A percentile compares a stretch with the other conserved stretches of the same genome.
These are phyloP conservation scores for Antheraea mylitta DNA, from an alignment of 1,140 invertebrate species.

Conservation along the genomic window DNA sequence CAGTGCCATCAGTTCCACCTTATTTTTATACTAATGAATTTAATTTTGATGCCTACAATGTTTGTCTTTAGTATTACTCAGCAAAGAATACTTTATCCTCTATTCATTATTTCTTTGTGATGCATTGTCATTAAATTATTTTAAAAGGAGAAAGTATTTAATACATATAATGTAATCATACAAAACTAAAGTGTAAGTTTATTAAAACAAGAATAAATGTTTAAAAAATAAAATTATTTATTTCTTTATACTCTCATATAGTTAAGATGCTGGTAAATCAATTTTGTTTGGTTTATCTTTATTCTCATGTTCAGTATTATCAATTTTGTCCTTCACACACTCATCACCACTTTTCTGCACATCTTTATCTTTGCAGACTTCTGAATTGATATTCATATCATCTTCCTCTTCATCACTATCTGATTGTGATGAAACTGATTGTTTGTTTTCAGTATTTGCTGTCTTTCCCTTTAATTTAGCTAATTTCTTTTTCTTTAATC, in stretches of 20 bases:
- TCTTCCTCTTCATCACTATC: slow-evolving; percentile 20
- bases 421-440: slow-evolving; percentile 46
- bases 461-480: slow-evolving; percentile 78
- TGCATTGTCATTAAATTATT: too few relatives aligned
- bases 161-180: background rate
- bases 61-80: background rate
- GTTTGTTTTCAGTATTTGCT: slow-evolving; percentile 58
- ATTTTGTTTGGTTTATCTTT: background rate
- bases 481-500: slow-evolving; percentile 87
- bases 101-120: background rate
- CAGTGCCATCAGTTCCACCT: slow-evolving; percentile 16
- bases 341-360: slow-evolving; percentile 12
- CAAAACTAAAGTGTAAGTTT: background rate
- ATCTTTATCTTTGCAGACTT: slow-evolving; percentile 21
- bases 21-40: slow-evolving; percentile 22
- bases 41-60: slow-evolving; percentile 8
- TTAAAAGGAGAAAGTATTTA: background rate
- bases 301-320: background rate
- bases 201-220: too few relatives aligned
- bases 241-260: too few relatives aligned
- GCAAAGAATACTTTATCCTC: background rate
- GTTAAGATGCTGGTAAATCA: background rate
- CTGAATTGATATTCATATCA: background rate
- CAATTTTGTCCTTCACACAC: background rate
- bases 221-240: too few relatives aligned